These are phyloP conservation scores for Platorchestia sp. DNA, from an alignment of 1,140 invertebrate genomes.

Conservation along the genomic window DNA sequence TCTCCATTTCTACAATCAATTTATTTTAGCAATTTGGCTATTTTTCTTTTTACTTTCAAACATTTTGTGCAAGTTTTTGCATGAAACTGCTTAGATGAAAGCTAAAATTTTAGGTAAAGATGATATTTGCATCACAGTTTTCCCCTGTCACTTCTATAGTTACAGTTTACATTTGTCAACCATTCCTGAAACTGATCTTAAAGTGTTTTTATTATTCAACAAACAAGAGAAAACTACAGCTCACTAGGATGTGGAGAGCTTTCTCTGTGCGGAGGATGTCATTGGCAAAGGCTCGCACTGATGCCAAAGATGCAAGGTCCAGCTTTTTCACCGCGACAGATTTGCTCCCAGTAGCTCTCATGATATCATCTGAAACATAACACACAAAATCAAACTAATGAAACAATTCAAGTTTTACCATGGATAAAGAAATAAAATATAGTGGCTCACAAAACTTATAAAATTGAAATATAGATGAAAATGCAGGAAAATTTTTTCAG, in stretches of 20 bases:
- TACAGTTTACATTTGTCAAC: too few relatives aligned
- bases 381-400: neutral
- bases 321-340: constrained; percentile 29
- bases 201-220: too few relatives aligned
- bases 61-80: too few relatives aligned
- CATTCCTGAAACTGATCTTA: too few relatives aligned
- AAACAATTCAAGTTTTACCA: neutral
- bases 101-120: too few relatives aligned
- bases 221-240: neutral
- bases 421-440: too few relatives aligned
- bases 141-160: too few relatives aligned
- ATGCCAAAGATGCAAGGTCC: constrained; percentile 36
- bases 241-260: constrained; percentile 20
- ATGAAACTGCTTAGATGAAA: too few relatives aligned
- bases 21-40: too few relatives aligned
- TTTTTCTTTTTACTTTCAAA: too few relatives aligned
- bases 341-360: neutral
- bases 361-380: neutral
- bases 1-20: too few relatives aligned
- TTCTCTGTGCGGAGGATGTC: constrained; percentile 44
- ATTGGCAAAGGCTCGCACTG: constrained; percentile 1
- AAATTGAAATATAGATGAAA: neutral
- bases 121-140: too few relatives aligned
- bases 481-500: neutral
- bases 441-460: neutral